Evolutionary conservation across 2,797 vertebrate genomes (phyloP), one percentile per base, ranked within the genome.

Genomic region (Anisognathus igniventris): DNA sequence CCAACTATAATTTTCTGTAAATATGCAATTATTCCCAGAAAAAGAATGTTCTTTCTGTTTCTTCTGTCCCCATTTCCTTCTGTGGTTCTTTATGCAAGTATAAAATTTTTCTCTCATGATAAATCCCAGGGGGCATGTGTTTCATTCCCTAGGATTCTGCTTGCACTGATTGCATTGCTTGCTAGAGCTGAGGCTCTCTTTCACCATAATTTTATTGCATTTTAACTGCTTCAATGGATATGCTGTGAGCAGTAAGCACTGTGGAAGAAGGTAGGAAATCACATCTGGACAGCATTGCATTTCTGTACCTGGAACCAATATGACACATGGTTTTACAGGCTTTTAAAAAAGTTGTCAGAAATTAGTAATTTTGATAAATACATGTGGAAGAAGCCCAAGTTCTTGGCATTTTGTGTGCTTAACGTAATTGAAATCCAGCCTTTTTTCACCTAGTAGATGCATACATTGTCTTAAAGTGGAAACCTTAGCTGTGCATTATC

Each of bases 181-280:
- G 6, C 62, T 92, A 77, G 64, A 92, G 65, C 25, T 64, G 20
- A 40, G 54, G 58, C 91, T 90, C 25, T 84, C 61, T 86, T 94
- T 96, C 79, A 94, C 73, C 23, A 25, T 83, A 37, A 68, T 94
- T 96, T 68, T 97, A 30, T 94, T 93, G 94, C 71, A 74, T 92
- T 96, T 88, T 89, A 62, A 93, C 57, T 93, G 94, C 97, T 97
- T 96, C 66, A 77, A 94, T 87, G 92, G 87, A 97, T 95, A 73
- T 74, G 96, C 82, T 89, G 65, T 51, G 92, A 72, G 81, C 97
- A 99, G 99, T 98, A 95, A 99, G 98, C 97, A 98, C 99, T 64
- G 98, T 99, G 91, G 99, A 99, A 86, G 99, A 99, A 98, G 99
- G 99, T 99, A 98, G 98, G 98, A 90, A 88, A 88, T 54, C 2